Evolutionary conservation across 2,888 invertebrate species (phyloP), one percentile per base, ranked within the genome.

Genomic region (Folsomia candida): DNA sequence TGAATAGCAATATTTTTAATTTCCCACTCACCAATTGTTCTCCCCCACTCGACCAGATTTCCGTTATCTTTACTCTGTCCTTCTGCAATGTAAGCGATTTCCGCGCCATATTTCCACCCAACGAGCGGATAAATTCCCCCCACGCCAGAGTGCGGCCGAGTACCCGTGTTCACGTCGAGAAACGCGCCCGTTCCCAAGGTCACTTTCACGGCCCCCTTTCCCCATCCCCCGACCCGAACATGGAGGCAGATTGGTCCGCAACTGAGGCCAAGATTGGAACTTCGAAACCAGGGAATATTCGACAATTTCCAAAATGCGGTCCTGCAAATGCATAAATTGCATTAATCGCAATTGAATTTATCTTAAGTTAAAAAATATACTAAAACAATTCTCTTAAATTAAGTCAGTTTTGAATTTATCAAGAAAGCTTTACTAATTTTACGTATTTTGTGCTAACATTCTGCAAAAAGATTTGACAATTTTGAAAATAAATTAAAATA

Each of bases 171-270:
- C 47, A 94, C 87, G 82, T 94, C 89, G 58, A 96, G 84, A 84
- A 97, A 97, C 0, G 92, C 91, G 0, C 97, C 97, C 0, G 96
- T 97, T 0, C 96, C 96, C 85, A 97, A 87, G 0, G 95, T 95
- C 1, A 95, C 85, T 82, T 95, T 96, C 1, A 93, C 87, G 81
- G 92, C 91, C 27, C 92, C 91, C 0, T n/a, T n/a, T n/a, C n/a
- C n/a, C n/a, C n/a, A n/a, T n/a, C n/a, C 74, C 91, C 90, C 0
- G 91, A 91, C 3, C 95, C 96, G 86, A 91, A 93, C 85, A 93
- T 87, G 0, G 95, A 91, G 0, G 95, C 92, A 2, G 93, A 90
- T 84, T 96, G 94, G 82, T 97, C 93, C 18, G 92, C 91, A 25
- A 80, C 77, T 14, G 75, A 71, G 29, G 72, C 78, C 4, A 74